Conservation (phyloP, 2,888 invertebrate genomes). For the Amphipyra tragopoginis region DNA sequence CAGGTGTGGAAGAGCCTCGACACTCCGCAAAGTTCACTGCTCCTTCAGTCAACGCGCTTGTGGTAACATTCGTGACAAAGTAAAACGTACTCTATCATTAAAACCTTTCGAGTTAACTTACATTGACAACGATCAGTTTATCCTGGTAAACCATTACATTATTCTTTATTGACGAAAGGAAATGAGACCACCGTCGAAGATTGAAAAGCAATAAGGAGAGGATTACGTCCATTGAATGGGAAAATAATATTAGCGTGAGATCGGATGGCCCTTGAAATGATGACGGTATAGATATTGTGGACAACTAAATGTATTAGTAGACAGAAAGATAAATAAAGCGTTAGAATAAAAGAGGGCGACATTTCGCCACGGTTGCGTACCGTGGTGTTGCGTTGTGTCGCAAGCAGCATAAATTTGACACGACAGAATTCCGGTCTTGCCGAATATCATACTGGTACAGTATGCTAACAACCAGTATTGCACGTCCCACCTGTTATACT, state of each 20-base stretch:
- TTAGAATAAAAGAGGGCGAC: slow-evolving; percentile 64
- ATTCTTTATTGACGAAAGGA: slow-evolving; percentile 71
- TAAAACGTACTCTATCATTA: slow-evolving; percentile 70
- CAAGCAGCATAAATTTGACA: slow-evolving; percentile 71
- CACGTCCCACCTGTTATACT: slow-evolving; percentile 62
- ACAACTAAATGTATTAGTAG: slow-evolving; percentile 31
- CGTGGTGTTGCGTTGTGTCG: slow-evolving; percentile 66
- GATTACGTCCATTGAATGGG: slow-evolving; percentile 43
- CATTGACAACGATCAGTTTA: slow-evolving; percentile 44
- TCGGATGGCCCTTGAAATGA: slow-evolving; percentile 18
- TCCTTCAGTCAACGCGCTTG: slow-evolving; percentile 74
- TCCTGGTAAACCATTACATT: slow-evolving; percentile 73
- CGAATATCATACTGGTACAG: slow-evolving; percentile 60
- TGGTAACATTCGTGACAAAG: slow-evolving; percentile 61
- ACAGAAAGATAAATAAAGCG: slow-evolving; percentile 60
- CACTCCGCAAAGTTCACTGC: slow-evolving; percentile 87
- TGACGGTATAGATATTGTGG: slow-evolving; percentile 3
- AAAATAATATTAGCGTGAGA: slow-evolving; percentile 42
- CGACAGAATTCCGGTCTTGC: slow-evolving; percentile 73
- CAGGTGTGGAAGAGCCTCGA: slow-evolving; percentile 82
- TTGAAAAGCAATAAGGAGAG: slow-evolving; percentile 58
- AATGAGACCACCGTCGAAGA: slow-evolving; percentile 72
- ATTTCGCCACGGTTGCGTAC: slow-evolving; percentile 70
- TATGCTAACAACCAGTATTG: slow-evolving; percentile 70
- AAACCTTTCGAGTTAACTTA: slow-evolving; percentile 55